These are phyloP conservation scores for Desmodus rotundus DNA, from an alignment of 2,113 vertebrate species.

Conservation along the genomic window DNA sequence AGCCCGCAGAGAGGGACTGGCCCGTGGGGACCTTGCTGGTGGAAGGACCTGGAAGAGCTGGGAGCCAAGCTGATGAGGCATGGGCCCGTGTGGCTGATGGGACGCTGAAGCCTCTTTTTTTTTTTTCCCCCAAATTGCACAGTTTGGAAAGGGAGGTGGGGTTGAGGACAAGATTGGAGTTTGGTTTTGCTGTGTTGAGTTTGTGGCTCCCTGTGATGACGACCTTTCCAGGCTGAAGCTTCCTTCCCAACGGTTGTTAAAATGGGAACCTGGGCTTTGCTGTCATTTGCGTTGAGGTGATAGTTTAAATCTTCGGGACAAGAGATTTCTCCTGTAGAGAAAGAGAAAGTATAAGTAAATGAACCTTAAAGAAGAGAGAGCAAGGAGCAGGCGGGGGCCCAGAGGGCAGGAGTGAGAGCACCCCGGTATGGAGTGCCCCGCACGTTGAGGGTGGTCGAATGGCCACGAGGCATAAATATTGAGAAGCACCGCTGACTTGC, in stretches of 20 bases:
- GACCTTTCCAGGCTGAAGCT: fast-evolving
- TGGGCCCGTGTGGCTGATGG: fast-evolving
- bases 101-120: neutral
- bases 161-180: fast-evolving
- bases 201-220: fast-evolving
- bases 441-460: too few species aligned
- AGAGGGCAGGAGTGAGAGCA: fast-evolving
- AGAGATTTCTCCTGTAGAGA: neutral
- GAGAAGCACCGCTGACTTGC: fast-evolving
- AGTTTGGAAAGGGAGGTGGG: neutral
- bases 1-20: too few species aligned
- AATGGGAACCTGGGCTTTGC: neutral
- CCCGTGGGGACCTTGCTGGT: fast-evolving
- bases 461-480: fast-evolving
- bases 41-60: too few species aligned
- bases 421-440: fast-evolving
- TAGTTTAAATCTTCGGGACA: fast-evolving
- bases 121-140: too few species aligned
- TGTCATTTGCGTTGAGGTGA: fast-evolving
- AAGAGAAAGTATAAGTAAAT: too few species aligned
- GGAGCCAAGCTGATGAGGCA: too few species aligned
- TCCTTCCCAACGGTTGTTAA: fast-evolving
- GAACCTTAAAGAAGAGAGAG: neutral
- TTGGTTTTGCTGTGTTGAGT: fast-evolving
- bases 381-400: neutral